These are phyloP conservation scores for Macrophya alboannulata DNA, from an alignment of 2,888 invertebrate species.

Conservation along the genomic window DNA sequence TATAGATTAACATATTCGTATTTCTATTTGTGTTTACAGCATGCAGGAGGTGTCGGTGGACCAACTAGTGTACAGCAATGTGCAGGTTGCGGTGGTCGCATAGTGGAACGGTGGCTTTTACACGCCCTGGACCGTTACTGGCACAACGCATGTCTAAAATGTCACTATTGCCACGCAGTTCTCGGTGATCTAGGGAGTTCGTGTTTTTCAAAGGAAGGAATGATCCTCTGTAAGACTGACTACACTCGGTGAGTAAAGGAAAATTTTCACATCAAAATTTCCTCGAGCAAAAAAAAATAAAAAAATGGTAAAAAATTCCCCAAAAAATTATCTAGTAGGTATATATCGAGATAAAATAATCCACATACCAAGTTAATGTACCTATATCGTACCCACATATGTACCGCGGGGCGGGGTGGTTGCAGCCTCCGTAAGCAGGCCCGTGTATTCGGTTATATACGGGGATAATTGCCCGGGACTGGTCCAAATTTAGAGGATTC, in stretches of 20 bases:
- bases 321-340: no score
- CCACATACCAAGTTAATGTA: background rate
- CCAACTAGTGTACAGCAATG: constrained; percentile 86
- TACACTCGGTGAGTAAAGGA: constrained; percentile 92
- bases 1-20: background rate
- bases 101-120: constrained; percentile 94
- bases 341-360: no score
- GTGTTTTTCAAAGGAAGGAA: constrained; percentile 95
- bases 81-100: constrained; percentile 96
- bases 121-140: constrained; percentile 97
- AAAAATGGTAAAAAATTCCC: no score
- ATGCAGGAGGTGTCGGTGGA: constrained; percentile 77
- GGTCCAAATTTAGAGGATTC: constrained; percentile 79
- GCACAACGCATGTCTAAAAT: constrained; percentile 98
- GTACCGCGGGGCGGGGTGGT: background rate
- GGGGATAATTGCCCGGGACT: constrained; percentile 73
- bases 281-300: no score
- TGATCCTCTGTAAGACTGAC: constrained; percentile 97
- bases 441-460: constrained; percentile 53
- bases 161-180: constrained; percentile 94
- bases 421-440: no score
- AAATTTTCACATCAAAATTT: background rate
- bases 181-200: constrained; percentile 95
- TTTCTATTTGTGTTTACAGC: constrained; percentile 67
- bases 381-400: background rate